Conservation (phyloP, 2,797 vertebrate species). For the Liparis tanakae region DNA sequence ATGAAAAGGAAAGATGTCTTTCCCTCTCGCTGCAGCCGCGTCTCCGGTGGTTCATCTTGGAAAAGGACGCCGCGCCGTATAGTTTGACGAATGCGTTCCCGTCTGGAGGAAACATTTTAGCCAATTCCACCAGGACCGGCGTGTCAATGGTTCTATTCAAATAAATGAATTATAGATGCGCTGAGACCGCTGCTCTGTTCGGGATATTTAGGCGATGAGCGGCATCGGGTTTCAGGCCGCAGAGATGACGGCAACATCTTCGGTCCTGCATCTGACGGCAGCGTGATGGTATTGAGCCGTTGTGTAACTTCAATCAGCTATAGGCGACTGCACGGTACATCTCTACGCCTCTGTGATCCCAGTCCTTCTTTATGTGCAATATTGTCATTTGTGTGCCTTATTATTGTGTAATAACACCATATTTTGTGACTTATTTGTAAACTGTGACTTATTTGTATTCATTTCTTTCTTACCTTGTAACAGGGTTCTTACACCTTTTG, state of each 20-base stretch:
- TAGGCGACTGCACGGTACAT: neutral
- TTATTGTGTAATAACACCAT: too few relatives aligned
- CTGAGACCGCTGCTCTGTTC: constrained; percentile 36
- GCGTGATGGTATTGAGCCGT: neutral
- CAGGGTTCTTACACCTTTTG: too few relatives aligned
- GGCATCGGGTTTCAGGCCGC: constrained; percentile 41
- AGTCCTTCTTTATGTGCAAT: neutral
- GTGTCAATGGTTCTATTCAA: constrained; percentile 43
- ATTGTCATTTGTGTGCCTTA: too few relatives aligned
- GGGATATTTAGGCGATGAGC: constrained; percentile 45
- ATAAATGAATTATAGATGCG: constrained; percentile 69
- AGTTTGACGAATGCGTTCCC: constrained; percentile 35
- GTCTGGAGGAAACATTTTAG: constrained; percentile 59
- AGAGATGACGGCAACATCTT: constrained; percentile 27
- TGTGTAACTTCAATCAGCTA: neutral
- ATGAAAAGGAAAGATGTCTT: constrained; percentile 40
- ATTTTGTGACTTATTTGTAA: too few relatives aligned
- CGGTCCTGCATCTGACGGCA: neutral
- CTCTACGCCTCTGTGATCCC: neutral
- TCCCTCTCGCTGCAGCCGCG: constrained; percentile 33
- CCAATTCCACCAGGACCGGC: constrained; percentile 36
- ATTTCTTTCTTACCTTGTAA: too few relatives aligned
- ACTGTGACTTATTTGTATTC: too few relatives aligned
- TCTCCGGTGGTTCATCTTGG: constrained; percentile 19
- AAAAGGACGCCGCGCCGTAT: constrained; percentile 42